A percentile compares a stretch with the other conserved stretches of the same genome.
Conservation (phyloP, 2,888 invertebrate species). For the Xanthorhoe designata region DNA sequence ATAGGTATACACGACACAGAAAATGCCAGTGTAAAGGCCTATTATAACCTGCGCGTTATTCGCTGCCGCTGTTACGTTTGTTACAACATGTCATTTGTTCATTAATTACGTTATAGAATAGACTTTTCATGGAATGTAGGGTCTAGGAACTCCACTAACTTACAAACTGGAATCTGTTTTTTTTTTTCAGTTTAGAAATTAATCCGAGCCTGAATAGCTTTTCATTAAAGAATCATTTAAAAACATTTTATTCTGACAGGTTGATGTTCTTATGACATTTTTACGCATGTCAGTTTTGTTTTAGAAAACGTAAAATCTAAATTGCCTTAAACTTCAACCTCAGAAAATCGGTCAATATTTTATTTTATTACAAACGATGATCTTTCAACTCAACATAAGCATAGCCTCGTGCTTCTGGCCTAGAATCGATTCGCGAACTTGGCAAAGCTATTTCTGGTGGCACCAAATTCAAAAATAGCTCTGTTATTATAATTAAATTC, state of each 20-base stretch:
- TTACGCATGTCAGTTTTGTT: background rate
- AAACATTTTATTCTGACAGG: constrained; percentile 18
- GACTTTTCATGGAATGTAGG: background rate
- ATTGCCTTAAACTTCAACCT: background rate
- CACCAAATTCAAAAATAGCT: constrained; percentile 8
- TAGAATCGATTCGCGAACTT: constrained; percentile 35
- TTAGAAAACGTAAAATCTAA: background rate
- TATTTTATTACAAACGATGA: background rate
- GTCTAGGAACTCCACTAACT: background rate
- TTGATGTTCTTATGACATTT: background rate
- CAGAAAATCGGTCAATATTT: background rate
- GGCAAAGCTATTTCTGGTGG: background rate
- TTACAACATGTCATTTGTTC: no score
- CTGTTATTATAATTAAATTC: constrained; percentile 1
- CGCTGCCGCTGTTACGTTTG: no score
- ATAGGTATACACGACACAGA: no score
- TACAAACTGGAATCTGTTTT: background rate
- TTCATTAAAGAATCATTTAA: constrained; percentile 3
- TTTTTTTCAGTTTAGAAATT: background rate
- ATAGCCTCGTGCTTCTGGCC: constrained; percentile 22
- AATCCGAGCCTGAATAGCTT: background rate
- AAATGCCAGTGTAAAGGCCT: no score
- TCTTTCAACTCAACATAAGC: background rate
- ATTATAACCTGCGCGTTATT: no score
- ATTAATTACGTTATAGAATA: no score